Conservation (phyloP, 2,888 invertebrate genomes). For the Drosophila austrosaltans region DNA sequence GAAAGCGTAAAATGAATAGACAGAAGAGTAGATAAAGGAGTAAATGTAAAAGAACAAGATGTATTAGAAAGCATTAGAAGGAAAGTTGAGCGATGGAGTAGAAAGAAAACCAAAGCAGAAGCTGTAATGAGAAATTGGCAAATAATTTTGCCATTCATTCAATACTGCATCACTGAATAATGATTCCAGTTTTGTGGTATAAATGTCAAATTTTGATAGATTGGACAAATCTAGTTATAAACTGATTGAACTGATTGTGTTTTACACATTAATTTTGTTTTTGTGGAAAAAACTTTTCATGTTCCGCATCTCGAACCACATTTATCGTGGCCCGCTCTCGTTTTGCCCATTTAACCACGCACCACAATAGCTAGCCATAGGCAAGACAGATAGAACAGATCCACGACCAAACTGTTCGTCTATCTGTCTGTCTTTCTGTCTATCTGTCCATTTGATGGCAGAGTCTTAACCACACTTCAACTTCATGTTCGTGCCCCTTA, state of each 20-base stretch:
- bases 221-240: background rate
- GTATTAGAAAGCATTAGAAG: too few species aligned
- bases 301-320: background rate
- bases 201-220: background rate
- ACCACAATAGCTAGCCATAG: constrained; percentile 11
- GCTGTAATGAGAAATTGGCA: too few species aligned
- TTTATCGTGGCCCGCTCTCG: too few species aligned
- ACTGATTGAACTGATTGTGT: background rate
- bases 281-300: constrained; percentile 3
- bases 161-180: too few species aligned
- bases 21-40: too few species aligned
- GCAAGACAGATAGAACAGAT: constrained; percentile 9
- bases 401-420: background rate
- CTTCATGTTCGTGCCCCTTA: constrained; percentile 30
- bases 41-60: too few species aligned
- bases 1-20: too few species aligned
- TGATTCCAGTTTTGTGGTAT: background rate
- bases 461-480: constrained; percentile 29
- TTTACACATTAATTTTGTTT: constrained; percentile 6
- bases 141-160: too few species aligned
- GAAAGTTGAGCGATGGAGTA: too few species aligned
- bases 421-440: background rate
- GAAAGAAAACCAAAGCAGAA: too few species aligned
- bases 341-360: constrained; percentile 1
- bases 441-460: constrained; percentile 13